Conservation (phyloP, 2,113 vertebrate genomes). For the Spea multiplicata region DNA sequence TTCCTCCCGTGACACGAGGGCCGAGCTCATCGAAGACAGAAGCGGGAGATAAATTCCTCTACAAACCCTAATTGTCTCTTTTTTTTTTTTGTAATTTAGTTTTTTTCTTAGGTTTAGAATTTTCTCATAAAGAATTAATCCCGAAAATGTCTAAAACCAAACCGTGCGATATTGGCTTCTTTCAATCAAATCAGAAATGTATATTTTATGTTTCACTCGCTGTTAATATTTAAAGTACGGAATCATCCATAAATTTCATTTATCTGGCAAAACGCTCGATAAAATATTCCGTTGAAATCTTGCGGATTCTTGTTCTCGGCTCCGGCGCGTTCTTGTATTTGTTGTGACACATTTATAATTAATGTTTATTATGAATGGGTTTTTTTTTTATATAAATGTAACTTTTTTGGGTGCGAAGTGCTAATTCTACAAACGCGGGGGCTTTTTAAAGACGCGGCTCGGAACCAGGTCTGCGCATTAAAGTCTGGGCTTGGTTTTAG, state of each 20-base stretch:
- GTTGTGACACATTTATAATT: constrained; percentile 57
- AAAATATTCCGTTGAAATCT: constrained; percentile 58
- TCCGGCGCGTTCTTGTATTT: constrained; percentile 51
- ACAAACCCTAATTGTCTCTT: constrained; percentile 59
- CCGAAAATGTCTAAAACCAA: constrained; percentile 40
- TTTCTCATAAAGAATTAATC: constrained; percentile 52
- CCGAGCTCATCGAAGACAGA: constrained; percentile 61
- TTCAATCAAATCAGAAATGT: constrained; percentile 53
- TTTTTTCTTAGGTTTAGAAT: constrained; percentile 58
- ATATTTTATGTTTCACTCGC: constrained; percentile 45
- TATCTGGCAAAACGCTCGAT: constrained; percentile 39
- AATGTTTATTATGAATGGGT: constrained; percentile 2
- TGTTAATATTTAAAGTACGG: constrained; percentile 60
- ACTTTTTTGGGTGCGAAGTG: constrained; percentile 51
- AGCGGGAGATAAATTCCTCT: constrained; percentile 60
- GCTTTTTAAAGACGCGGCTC: neutral
- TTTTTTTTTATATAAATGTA: constrained; percentile 53
- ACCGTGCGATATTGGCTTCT: constrained; percentile 49
- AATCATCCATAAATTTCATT: constrained; percentile 52
- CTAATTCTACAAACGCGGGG: constrained; percentile 40
- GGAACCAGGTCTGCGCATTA: neutral
- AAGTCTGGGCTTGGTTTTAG: neutral
- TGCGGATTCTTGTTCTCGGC: constrained; percentile 35
- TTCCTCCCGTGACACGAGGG: constrained; percentile 66
- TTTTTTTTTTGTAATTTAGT: constrained; percentile 59